Conservation (phyloP, 1,140 invertebrate genomes). For the Lordiphosa stackelbergi region DNA sequence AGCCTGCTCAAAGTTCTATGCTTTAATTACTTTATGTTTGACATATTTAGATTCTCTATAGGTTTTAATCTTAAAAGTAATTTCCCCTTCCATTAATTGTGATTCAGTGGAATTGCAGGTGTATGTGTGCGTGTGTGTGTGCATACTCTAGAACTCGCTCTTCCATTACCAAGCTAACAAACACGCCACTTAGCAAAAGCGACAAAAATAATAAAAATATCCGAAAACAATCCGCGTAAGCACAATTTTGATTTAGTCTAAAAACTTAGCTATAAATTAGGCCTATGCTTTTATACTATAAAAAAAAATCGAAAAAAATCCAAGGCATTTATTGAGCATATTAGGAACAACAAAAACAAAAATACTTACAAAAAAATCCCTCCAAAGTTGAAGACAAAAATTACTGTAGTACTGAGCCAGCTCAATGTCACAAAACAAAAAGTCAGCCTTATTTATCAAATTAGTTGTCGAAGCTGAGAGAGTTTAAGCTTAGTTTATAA, state of each 20-base stretch:
- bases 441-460: conserved; percentile 71
- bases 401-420: conserved; percentile 15
- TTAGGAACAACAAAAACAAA: conserved; percentile 48
- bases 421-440: conserved; percentile 16
- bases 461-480: conserved; percentile 55
- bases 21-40: background rate
- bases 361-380: conserved; percentile 25
- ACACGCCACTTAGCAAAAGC: conserved; percentile 40
- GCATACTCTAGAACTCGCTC: conserved; percentile 14
- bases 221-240: conserved; percentile 61
- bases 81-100: background rate
- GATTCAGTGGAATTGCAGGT: too few relatives aligned
- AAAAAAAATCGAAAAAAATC: conserved; percentile 13
- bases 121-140: conserved; percentile 25
- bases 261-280: conserved; percentile 61
- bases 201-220: conserved; percentile 24
- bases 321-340: conserved; percentile 65
- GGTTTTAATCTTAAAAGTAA: background rate
- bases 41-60: background rate
- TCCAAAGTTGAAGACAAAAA: conserved; percentile 27
- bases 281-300: conserved; percentile 34
- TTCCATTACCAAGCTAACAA: conserved; percentile 33
- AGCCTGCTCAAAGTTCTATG: too few relatives aligned
- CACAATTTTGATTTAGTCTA: conserved; percentile 72
- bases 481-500: conserved; percentile 63